Evolutionary conservation across 2,888 invertebrate species (phyloP).

Genomic region (Agrenia bidenticulata): DNA sequence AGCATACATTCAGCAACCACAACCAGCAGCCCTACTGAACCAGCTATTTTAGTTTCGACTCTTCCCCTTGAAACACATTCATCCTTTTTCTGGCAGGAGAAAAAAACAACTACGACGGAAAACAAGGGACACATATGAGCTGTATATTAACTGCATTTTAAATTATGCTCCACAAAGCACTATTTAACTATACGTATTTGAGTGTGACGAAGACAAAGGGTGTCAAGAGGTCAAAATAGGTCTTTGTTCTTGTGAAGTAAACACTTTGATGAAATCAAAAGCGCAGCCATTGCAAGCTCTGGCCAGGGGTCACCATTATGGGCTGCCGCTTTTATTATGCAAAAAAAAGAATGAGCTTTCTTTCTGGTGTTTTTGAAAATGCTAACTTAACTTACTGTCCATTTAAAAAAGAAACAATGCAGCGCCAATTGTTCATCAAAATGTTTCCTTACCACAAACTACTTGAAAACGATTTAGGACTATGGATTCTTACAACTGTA

Average conservation of each 20-base stretch:
- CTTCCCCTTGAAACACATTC: conserved; percentile 11
- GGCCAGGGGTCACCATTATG: not conserved
- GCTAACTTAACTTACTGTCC: not conserved
- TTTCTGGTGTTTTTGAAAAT: not conserved
- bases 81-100: not conserved
- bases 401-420: not conserved
- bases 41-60: conserved; percentile 6
- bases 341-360: not conserved
- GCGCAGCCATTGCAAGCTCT: conserved; percentile 2
- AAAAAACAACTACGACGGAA: conserved; percentile 4
- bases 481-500: too few relatives aligned
- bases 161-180: too few relatives aligned
- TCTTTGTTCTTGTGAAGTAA: conserved; percentile 56
- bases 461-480: too few relatives aligned
- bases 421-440: not conserved
- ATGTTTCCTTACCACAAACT: too few relatives aligned
- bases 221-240: conserved; percentile 9
- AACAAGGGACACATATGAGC: not conserved
- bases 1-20: not conserved
- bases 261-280: conserved; percentile 60
- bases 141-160: too few relatives aligned
- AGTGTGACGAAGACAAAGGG: conserved; percentile 14
- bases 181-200: not conserved
- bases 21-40: conserved; percentile 15
- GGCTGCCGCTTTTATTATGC: too few relatives aligned